Conservation (phyloP, 2,888 invertebrate genomes). For the Acanthacorydalis orientalis region DNA sequence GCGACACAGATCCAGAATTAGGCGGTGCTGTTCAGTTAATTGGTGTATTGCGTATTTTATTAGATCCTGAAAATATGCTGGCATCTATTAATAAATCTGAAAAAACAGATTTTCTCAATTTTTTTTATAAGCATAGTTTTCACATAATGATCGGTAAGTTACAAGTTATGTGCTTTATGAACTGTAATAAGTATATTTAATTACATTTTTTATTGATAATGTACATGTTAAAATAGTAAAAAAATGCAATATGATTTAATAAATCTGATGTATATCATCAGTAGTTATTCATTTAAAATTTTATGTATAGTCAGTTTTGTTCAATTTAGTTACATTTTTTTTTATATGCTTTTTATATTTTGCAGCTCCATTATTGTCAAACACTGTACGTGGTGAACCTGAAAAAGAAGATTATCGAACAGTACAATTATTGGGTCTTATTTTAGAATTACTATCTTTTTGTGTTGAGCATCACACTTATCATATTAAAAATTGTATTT, state of each 20-base stretch:
- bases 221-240: too few species aligned
- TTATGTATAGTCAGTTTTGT: too few species aligned
- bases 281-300: too few species aligned
- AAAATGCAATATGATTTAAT: too few species aligned
- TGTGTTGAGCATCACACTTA: conserved; percentile 99
- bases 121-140: conserved; percentile 98
- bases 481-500: conserved; percentile 95
- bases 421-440: conserved; percentile 85
- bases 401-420: conserved; percentile 91
- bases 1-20: conserved; percentile 90
- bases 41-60: conserved; percentile 78
- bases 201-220: conserved; percentile 1
- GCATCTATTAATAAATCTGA: conserved; percentile 86
- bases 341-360: conserved; percentile 9
- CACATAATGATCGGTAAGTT: conserved; percentile 76
- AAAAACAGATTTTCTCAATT: conserved; percentile 94
- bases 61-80: conserved; percentile 98
- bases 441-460: conserved; percentile 89
- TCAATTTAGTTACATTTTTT: background rate
- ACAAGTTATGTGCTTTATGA: background rate
- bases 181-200: conserved; percentile 5
- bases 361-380: conserved; percentile 78
- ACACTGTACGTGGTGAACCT: conserved; percentile 79
- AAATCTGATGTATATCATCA: too few species aligned
- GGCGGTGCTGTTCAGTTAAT: conserved; percentile 95